These are phyloP conservation scores for Formica exsecta DNA, from an alignment of 1,140 invertebrate genomes.

Conservation along the genomic window DNA sequence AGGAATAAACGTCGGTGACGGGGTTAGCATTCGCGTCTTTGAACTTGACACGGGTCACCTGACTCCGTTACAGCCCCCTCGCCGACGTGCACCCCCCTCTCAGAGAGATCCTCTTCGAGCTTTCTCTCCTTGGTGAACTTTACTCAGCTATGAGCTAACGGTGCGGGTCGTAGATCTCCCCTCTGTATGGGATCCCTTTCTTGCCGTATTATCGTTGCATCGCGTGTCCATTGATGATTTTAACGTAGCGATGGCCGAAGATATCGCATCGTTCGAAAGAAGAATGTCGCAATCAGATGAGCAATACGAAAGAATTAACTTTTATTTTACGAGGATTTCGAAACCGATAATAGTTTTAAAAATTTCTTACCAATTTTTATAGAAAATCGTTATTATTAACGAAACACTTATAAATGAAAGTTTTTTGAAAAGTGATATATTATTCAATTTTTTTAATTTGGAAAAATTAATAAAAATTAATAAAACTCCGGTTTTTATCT, in stretches of 20 bases:
- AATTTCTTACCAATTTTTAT: background rate
- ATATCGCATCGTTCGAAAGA: background rate
- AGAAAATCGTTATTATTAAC: background rate
- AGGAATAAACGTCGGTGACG: constrained; percentile 79
- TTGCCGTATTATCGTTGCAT: constrained; percentile 26
- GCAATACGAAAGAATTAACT: background rate
- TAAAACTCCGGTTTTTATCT: too few species aligned
- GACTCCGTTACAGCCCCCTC: constrained; percentile 73
- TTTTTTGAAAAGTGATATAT: background rate
- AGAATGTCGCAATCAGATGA: background rate
- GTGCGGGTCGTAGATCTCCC: constrained; percentile 32
- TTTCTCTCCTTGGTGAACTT: constrained; percentile 35
- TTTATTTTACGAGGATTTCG: background rate
- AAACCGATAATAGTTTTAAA: background rate
- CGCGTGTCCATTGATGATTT: constrained; percentile 42
- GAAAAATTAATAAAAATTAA: too few species aligned
- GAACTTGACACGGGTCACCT: constrained; percentile 85
- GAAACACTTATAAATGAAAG: background rate
- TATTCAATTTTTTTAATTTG: background rate
- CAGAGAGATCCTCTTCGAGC: background rate
- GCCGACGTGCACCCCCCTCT: background rate
- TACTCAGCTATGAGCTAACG: constrained; percentile 19
- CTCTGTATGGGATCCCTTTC: constrained; percentile 20
- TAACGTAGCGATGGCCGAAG: background rate
- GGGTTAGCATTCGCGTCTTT: constrained; percentile 82